These are phyloP conservation scores for Spodoptera picta DNA, from an alignment of 2,888 invertebrate genomes.

Conservation along the genomic window DNA sequence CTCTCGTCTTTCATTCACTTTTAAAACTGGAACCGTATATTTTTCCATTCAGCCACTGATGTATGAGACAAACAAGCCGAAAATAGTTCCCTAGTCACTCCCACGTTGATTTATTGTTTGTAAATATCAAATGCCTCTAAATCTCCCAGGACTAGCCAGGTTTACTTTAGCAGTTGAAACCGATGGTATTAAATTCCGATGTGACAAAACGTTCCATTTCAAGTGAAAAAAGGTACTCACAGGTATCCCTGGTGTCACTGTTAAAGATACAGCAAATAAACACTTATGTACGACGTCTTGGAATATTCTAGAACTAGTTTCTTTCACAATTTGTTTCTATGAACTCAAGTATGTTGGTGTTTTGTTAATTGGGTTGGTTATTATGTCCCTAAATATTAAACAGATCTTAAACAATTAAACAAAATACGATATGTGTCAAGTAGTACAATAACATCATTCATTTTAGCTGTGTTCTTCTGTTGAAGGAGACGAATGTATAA, in stretches of 20 bases:
- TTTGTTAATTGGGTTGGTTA: too few species aligned
- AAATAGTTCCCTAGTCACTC: conserved; percentile 15
- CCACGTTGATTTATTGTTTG: conserved; percentile 31
- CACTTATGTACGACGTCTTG: neutral
- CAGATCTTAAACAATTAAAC: too few species aligned
- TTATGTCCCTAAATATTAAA: too few species aligned
- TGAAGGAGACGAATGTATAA: too few species aligned
- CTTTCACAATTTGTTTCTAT: too few species aligned
- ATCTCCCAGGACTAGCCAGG: conserved; percentile 8
- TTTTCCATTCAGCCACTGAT: conserved; percentile 4
- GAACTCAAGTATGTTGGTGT: too few species aligned
- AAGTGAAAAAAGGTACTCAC: conserved; percentile 7
- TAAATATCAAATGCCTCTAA: conserved; percentile 30
- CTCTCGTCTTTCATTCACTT: neutral
- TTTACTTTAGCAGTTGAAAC: conserved; percentile 11
- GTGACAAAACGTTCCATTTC: conserved; percentile 15
- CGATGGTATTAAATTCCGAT: conserved; percentile 17
- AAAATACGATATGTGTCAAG: too few species aligned
- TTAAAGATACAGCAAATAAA: conserved; percentile 2
- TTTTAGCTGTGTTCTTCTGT: too few species aligned
- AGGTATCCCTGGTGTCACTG: neutral
- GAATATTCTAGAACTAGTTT: too few species aligned
- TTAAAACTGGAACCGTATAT: conserved; percentile 6
- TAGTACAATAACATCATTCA: too few species aligned
- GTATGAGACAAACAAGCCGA: conserved; percentile 27